Evolutionary conservation across 2,888 invertebrate species (phyloP).

Genomic region (Euplexia lucipara): DNA sequence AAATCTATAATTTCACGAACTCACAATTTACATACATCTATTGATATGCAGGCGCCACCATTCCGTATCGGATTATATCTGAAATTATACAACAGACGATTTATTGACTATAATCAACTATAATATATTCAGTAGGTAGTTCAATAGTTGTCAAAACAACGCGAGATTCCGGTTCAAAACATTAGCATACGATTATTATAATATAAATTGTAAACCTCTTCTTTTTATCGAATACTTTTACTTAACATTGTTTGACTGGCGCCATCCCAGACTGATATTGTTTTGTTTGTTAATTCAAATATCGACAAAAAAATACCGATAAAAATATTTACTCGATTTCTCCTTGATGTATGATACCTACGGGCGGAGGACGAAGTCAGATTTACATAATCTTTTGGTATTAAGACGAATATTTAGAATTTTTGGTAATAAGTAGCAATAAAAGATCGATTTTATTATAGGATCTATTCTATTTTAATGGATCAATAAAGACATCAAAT

Average conservation of each 20-base stretch:
- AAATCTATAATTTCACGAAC: slow-evolving; percentile 51
- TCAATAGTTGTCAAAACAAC: slow-evolving; percentile 56
- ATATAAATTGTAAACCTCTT: slow-evolving; percentile 44
- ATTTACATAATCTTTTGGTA: slow-evolving; percentile 40
- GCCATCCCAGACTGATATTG: slow-evolving; percentile 46
- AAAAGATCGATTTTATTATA: slow-evolving; percentile 29
- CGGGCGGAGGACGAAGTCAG: not conserved
- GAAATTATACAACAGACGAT: slow-evolving; percentile 73
- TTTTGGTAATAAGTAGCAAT: slow-evolving; percentile 12
- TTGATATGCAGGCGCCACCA: slow-evolving; percentile 78
- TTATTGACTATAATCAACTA: slow-evolving; percentile 66
- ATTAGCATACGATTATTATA: slow-evolving; percentile 58
- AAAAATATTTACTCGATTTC: slow-evolving; percentile 34
- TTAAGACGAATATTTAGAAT: slow-evolving; percentile 32
- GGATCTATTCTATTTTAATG: slow-evolving; percentile 24
- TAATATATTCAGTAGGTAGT: slow-evolving; percentile 67
- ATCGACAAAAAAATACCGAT: slow-evolving; percentile 26
- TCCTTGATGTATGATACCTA: slow-evolving; percentile 57
- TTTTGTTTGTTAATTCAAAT: slow-evolving; percentile 39
- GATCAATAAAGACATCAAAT: slow-evolving; percentile 28
- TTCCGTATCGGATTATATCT: slow-evolving; percentile 66
- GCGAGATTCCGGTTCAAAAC: slow-evolving; percentile 42
- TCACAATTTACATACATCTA: slow-evolving; percentile 67
- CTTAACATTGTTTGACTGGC: slow-evolving; percentile 53
- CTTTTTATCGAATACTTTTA: slow-evolving; percentile 57